Conservation (phyloP, 1,140 invertebrate genomes). For the Hypsibius dujardini region DNA sequence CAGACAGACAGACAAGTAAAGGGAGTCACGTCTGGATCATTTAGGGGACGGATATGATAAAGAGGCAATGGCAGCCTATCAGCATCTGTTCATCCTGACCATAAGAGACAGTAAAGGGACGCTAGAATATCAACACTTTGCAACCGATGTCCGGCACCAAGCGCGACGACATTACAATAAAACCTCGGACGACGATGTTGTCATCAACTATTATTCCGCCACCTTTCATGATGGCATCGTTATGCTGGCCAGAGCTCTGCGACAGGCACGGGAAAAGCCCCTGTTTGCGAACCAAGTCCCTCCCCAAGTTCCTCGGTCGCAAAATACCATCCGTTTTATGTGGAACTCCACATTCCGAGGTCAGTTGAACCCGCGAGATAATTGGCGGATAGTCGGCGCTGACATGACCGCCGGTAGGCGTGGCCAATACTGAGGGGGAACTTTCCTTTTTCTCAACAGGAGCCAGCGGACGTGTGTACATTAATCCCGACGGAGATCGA, state of each 20-base stretch:
- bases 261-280: not conserved
- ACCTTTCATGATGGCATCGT: not conserved
- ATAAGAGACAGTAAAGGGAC: not conserved
- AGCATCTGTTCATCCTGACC: not conserved
- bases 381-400: too few relatives aligned
- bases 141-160: not conserved
- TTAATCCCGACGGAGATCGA: not conserved
- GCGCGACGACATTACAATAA: not conserved
- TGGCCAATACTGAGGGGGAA: not conserved
- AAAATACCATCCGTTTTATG: too few relatives aligned
- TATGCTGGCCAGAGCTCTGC: not conserved
- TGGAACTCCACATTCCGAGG: too few relatives aligned
- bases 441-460: not conserved
- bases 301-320: too few relatives aligned
- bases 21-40: not conserved
- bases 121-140: not conserved
- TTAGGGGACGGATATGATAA: conserved; percentile 4
- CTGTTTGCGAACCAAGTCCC: too few relatives aligned
- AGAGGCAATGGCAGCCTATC: not conserved
- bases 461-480: conserved; percentile 3
- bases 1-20: not conserved
- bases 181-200: not conserved
- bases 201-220: not conserved
- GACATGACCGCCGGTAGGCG: not conserved
- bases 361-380: too few relatives aligned